These are phyloP conservation scores for Junonia oenone DNA, from an alignment of 2,888 invertebrate species.

Conservation along the genomic window DNA sequence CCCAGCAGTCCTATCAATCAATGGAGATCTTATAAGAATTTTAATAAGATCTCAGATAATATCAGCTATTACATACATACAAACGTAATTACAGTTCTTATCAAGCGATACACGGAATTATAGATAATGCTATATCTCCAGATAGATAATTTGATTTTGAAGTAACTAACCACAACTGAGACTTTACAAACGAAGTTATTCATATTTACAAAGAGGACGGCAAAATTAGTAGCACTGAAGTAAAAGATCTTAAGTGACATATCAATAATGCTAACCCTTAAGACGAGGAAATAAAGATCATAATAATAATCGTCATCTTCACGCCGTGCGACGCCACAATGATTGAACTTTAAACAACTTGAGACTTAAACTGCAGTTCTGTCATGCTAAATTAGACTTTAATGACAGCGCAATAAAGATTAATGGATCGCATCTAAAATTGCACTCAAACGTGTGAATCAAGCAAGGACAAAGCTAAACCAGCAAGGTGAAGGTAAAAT, in stretches of 20 bases:
- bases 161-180: not conserved
- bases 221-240: not conserved
- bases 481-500: conserved; percentile 60
- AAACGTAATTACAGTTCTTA: not conserved
- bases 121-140: not conserved
- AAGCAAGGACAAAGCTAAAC: conserved; percentile 50
- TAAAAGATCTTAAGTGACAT: not conserved
- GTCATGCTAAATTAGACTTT: conserved; percentile 31
- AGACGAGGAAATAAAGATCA: conserved; percentile 10
- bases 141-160: not conserved
- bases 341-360: conserved; percentile 29
- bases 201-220: not conserved
- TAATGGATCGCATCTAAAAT: conserved; percentile 23
- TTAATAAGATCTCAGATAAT: not conserved
- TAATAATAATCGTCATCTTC: conserved; percentile 6
- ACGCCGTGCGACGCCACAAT: conserved; percentile 16
- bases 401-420: conserved; percentile 30
- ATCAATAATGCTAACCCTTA: conserved; percentile 11
- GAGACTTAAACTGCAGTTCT: conserved; percentile 2
- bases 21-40: not conserved
- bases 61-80: not conserved
- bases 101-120: not conserved
- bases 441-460: conserved; percentile 41
- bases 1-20: not conserved
- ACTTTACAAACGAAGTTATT: not conserved